Evolutionary conservation across 2,113 vertebrate genomes (phyloP), one percentile per base, ranked within the genome.

Genomic region (Cebus imitator): DNA sequence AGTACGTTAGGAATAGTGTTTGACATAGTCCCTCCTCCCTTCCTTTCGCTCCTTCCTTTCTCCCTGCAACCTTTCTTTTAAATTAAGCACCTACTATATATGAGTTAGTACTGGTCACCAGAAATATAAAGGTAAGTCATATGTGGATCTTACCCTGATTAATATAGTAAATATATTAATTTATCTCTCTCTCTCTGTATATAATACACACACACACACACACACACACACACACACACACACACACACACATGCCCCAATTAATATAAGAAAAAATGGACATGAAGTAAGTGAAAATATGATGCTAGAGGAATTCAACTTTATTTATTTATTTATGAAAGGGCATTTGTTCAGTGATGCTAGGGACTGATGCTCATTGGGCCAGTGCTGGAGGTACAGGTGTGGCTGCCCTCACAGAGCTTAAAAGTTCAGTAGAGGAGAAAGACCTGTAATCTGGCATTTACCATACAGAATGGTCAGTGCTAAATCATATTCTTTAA

Each of bases 241-340:
- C 37, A 40, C 37, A 40, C 37, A 57, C 5, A 82, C 3, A 81
- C 11, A 17, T 3, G 8, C 35, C 79, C 6, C 23, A 35, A 66
- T 68, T 75, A 70, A 55, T 83, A 84, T 50, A 66, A 57, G 23
- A 21, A 94, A 92, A 92, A 90, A n/a, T 57, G 30, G 80, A 92
- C 57, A 82, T 48, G 66, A n/a, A 13, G 11, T 83, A 93, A 91
- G 21, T 61, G 5, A 12, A 82, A 66, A 68, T 83, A 80, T 12
- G 8, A 86, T 86, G 45, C 43, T 66, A 43, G 50, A 94, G 35
- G 21, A 87, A 7, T 73, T 80, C 6, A 43, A 2, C 68, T 90
- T 86, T 87, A 73, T 43, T 88, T 96, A 73, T 43, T 88, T 96
- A 95, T 96, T 0, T 25, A 37, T 72, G 23, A 5, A 50, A 35